A percentile compares a stretch with the other conserved stretches of the same genome.
Evolutionary conservation across 2,113 vertebrate species (phyloP).

Genomic region (Rattus norvegicus): DNA sequence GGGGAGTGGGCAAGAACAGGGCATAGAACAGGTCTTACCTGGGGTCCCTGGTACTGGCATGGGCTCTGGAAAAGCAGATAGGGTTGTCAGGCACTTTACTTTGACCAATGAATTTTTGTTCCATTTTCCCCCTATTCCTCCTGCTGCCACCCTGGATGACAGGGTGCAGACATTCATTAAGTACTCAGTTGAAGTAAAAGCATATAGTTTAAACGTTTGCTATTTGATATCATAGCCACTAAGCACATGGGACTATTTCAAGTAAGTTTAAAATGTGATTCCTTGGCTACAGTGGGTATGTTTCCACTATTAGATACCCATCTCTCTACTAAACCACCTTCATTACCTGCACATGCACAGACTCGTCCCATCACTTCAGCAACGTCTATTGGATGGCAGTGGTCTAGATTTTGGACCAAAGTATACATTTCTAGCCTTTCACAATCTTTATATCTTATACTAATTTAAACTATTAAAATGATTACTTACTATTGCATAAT

Average conservation of each 20-base stretch:
- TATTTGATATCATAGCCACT: neutral
- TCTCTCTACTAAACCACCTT: neutral
- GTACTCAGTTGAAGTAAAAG: neutral
- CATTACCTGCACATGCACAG: neutral
- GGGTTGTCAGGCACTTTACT: neutral
- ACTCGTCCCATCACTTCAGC: neutral
- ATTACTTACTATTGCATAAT: constrained; percentile 35
- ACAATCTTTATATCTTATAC: constrained; percentile 25
- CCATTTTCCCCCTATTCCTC: neutral
- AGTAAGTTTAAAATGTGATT: neutral
- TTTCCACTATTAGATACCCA: neutral
- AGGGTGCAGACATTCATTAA: neutral
- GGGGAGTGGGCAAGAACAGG: no score
- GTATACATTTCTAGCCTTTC: neutral
- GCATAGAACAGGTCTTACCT: no score
- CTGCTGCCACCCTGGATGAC: neutral
- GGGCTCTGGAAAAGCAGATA: no score
- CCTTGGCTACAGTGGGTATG: neutral
- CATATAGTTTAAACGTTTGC: neutral
- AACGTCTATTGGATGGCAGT: neutral
- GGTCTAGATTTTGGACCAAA: constrained; percentile 13
- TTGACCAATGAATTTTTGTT: neutral
- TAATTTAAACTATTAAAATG: constrained; percentile 24
- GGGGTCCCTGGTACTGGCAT: no score
- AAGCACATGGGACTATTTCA: neutral